Percentiles rank a stretch among this genome's conserved stretches.
phyloP scores from a whole-genome alignment of 92 coral and sea anemone genomes.

The Paramuricea clavata region DNA sequence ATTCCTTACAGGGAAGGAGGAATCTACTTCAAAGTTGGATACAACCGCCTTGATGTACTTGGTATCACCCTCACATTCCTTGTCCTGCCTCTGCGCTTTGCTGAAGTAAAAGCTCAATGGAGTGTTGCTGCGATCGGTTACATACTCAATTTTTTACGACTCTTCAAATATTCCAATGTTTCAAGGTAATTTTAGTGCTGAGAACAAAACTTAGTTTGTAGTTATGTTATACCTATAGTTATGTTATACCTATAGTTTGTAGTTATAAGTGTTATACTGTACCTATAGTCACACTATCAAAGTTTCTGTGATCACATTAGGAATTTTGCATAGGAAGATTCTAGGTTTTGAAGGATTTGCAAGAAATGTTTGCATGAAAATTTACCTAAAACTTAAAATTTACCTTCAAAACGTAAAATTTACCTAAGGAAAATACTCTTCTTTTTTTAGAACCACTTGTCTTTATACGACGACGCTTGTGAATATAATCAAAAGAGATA shows the following conservation, averaged over 20 bases:
- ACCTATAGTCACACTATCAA: no score
- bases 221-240: no score
- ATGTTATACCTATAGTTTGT: no score
- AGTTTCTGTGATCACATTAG: no score
- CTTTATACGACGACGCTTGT: conserved; percentile 92
- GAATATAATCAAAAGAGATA: conserved; percentile 81
- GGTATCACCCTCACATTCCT: conserved; percentile 77
- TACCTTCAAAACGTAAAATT: no score
- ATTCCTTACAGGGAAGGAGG: conserved; percentile 71
- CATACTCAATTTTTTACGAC: conserved; percentile 79
- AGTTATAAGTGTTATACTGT: no score
- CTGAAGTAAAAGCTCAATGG: conserved; percentile 75
- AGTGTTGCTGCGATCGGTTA: conserved; percentile 81
- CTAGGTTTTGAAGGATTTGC: no score
- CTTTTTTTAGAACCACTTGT: conserved; percentile 78
- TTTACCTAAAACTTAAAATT: no score
- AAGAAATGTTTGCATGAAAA: no score
- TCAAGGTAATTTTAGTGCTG: conserved; percentile 72
- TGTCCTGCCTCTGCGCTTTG: conserved; percentile 82
- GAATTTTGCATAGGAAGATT: no score
- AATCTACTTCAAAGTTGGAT: conserved; percentile 72
- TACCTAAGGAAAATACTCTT: no score
- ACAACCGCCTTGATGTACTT: conserved; percentile 83
- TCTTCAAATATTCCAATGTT: conserved; percentile 88
- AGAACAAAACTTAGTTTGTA: no score